Conservation (phyloP, 2,888 invertebrate species). For the Zonitis immaculata region DNA sequence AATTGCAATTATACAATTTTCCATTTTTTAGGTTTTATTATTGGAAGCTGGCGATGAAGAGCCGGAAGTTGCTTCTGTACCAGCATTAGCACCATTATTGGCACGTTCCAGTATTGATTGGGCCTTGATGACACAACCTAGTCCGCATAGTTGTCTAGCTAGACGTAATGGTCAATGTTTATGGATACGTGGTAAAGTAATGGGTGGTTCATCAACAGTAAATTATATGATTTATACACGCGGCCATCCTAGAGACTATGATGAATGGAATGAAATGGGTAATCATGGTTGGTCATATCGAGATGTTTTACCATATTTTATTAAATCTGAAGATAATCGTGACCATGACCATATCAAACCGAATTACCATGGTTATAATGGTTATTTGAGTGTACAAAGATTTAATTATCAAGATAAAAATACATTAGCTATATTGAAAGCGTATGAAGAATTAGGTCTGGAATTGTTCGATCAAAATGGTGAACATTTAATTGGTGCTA, state of each 20-base stretch:
- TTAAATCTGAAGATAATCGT: constrained; percentile 61
- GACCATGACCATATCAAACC: constrained; percentile 52
- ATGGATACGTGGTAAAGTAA: constrained; percentile 61
- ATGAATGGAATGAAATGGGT: constrained; percentile 60
- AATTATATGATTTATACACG: constrained; percentile 65
- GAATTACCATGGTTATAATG: constrained; percentile 57
- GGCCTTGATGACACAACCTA: constrained; percentile 64
- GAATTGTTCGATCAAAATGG: constrained; percentile 57
- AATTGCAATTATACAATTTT: too few species aligned
- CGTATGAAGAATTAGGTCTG: constrained; percentile 60
- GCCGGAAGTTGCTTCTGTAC: constrained; percentile 62
- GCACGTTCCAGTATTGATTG: constrained; percentile 64
- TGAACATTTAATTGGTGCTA: constrained; percentile 57
- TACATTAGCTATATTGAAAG: constrained; percentile 54
- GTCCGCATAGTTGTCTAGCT: constrained; percentile 57
- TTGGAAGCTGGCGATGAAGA: constrained; percentile 66
- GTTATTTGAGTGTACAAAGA: constrained; percentile 61
- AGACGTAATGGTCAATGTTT: constrained; percentile 55
- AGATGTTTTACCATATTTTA: constrained; percentile 66
- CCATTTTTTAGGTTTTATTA: constrained; percentile 54
- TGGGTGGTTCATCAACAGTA: constrained; percentile 64
- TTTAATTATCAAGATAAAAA: constrained; percentile 60
- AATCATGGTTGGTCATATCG: constrained; percentile 61
- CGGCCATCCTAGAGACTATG: constrained; percentile 59
- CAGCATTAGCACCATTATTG: constrained; percentile 58